Evolutionary conservation across 2,797 vertebrate species (phyloP).

Genomic region (Halcyon leucocephala): DNA sequence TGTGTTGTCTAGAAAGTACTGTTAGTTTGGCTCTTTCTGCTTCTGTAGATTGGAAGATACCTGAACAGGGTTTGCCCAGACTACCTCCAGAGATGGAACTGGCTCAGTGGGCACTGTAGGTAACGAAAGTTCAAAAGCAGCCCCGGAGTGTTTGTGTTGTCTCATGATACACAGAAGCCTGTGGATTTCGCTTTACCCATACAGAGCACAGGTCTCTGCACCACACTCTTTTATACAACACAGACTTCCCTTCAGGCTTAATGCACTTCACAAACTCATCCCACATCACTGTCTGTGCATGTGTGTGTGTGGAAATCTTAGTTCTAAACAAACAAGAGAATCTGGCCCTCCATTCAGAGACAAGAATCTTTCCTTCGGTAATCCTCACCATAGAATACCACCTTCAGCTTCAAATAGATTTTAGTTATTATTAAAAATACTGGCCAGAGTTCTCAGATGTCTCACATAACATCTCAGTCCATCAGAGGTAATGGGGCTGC

Average conservation of each 20-base stretch:
- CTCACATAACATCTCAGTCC: background rate
- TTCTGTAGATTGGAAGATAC: background rate
- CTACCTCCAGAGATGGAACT: background rate
- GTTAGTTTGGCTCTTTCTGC: background rate
- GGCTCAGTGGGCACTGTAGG: background rate
- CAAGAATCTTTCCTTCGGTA: background rate
- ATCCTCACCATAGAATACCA: background rate
- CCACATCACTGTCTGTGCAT: background rate
- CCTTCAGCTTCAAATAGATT: background rate
- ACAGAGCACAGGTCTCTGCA: background rate
- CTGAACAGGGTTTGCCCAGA: background rate
- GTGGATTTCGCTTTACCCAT: background rate
- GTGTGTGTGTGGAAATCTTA: background rate
- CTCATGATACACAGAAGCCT: background rate
- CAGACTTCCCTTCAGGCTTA: background rate
- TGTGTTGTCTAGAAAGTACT: background rate
- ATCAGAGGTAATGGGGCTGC: background rate
- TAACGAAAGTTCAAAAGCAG: background rate
- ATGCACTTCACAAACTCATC: background rate
- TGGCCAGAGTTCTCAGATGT: background rate
- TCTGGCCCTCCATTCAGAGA: background rate
- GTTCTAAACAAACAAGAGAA: background rate
- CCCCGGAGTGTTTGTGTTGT: background rate
- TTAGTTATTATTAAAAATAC: background rate
- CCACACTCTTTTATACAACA: background rate